These are phyloP conservation scores for Melanotaenia boesemani DNA, from an alignment of 2,797 vertebrate genomes.

Conservation along the genomic window DNA sequence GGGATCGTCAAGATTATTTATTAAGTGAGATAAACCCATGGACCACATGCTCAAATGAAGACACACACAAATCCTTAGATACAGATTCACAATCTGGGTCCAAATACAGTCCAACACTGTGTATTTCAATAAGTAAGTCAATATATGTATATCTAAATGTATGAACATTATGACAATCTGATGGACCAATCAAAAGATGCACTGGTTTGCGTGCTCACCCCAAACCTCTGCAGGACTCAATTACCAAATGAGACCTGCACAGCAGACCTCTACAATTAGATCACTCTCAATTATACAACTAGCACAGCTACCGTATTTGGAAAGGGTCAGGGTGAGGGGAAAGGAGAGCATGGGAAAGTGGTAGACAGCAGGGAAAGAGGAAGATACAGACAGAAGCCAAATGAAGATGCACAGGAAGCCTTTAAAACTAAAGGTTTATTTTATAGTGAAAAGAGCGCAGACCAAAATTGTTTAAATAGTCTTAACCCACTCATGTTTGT, in stretches of 20 bases:
- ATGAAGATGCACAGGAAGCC: neutral
- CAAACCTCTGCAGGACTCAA: constrained; percentile 33
- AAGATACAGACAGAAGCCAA: neutral
- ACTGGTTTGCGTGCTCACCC: constrained; percentile 14
- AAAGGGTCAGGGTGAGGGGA: constrained; percentile 13
- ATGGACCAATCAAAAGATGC: constrained; percentile 1
- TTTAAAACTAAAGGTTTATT: neutral
- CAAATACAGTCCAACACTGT: neutral
- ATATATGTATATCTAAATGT: constrained; percentile 16
- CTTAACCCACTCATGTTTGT: neutral
- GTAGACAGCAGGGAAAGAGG: neutral
- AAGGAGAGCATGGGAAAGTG: neutral
- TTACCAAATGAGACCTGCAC: constrained; percentile 34
- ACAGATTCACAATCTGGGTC: constrained; percentile 16
- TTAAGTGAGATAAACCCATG: constrained; percentile 38
- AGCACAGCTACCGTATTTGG: constrained; percentile 11
- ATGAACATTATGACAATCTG: constrained; percentile 20
- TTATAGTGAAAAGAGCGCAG: neutral
- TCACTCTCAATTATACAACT: constrained; percentile 56
- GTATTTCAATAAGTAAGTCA: constrained; percentile 13
- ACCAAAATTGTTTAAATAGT: neutral
- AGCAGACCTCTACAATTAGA: constrained; percentile 52
- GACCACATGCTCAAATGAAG: constrained; percentile 21
- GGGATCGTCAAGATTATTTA: constrained; percentile 49
- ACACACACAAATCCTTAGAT: neutral